phyloP scores from a whole-genome alignment of 1,140 invertebrate genomes.

The Drosophila ironensis region DNA sequence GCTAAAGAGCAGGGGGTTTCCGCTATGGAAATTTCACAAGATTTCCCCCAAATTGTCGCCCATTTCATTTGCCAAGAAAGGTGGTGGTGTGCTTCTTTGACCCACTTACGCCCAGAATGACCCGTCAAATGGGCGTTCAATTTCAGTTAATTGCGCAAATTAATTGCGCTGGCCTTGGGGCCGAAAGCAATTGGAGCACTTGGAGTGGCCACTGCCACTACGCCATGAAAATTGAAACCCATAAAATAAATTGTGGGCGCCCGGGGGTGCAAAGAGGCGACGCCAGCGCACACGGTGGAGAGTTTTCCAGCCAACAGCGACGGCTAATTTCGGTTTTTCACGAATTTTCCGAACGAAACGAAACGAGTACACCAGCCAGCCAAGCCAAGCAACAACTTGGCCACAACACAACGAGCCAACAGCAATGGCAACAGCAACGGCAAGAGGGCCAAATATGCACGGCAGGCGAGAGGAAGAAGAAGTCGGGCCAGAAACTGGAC shows the following conservation, averaged over 20 bases:
- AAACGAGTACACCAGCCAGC: conserved; percentile 56
- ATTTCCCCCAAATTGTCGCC: neutral
- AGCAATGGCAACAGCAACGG: neutral
- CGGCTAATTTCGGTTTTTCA: conserved; percentile 75
- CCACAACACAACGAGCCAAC: conserved; percentile 26
- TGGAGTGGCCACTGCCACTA: conserved; percentile 8
- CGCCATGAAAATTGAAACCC: conserved; percentile 59
- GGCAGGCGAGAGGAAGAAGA: conserved; percentile 40
- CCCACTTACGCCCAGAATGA: conserved; percentile 38
- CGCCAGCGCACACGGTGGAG: conserved; percentile 20
- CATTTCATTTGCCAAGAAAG: neutral
- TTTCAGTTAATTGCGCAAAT: conserved; percentile 74
- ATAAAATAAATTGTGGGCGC: conserved; percentile 47
- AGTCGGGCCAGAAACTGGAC: conserved; percentile 63
- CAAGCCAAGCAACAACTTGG: conserved; percentile 28
- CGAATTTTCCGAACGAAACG: conserved; percentile 74
- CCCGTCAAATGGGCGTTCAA: conserved; percentile 68
- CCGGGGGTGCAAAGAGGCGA: conserved; percentile 4
- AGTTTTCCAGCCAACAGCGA: conserved; percentile 60
- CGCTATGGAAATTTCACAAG: conserved; percentile 19
- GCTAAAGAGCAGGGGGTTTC: neutral
- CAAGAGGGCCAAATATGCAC: conserved; percentile 28
- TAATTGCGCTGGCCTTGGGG: conserved; percentile 67
- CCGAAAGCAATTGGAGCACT: conserved; percentile 36
- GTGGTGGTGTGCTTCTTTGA: conserved; percentile 20